A percentile compares a stretch with the other conserved stretches of the same genome.
These are phyloP conservation scores for Lordiphosa fenestrarum DNA, from an alignment of 2,888 invertebrate species.

Conservation along the genomic window DNA sequence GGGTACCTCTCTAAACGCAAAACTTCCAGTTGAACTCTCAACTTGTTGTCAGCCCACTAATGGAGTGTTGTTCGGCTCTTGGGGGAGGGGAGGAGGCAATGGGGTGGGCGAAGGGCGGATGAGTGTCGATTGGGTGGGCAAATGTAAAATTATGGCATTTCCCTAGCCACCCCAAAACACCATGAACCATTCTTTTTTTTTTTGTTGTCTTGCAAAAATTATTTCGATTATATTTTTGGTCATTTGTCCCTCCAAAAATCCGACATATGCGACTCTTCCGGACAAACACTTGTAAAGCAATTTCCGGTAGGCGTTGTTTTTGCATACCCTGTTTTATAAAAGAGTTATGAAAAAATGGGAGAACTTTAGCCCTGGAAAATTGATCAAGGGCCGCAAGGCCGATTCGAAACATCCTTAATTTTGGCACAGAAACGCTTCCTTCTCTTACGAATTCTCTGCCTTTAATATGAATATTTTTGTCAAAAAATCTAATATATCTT, in stretches of 20 bases:
- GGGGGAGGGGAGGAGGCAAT: slow-evolving; percentile 5
- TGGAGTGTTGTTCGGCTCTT: slow-evolving; percentile 17
- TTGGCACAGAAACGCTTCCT: too few relatives aligned
- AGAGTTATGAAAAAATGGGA: too few relatives aligned
- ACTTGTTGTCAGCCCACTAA: slow-evolving; percentile 35
- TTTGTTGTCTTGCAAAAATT: slow-evolving; percentile 44
- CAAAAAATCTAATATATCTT: too few relatives aligned
- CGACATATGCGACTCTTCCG: slow-evolving; percentile 11
- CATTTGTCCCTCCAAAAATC: slow-evolving; percentile 10
- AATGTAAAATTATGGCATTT: slow-evolving; percentile 53
- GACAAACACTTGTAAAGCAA: slow-evolving; percentile 35
- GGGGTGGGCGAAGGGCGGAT: background rate
- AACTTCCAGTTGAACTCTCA: slow-evolving; percentile 17
- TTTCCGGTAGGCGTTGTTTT: slow-evolving; percentile 25
- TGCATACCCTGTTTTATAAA: too few relatives aligned
- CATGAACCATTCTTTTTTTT: slow-evolving; percentile 20
- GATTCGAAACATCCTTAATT: too few relatives aligned
- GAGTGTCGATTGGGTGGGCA: slow-evolving; percentile 2
- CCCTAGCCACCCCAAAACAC: slow-evolving; percentile 36
- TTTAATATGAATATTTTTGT: too few relatives aligned
- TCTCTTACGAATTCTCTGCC: too few relatives aligned
- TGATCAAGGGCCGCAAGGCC: too few relatives aligned
- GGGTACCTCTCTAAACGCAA: slow-evolving; percentile 8
- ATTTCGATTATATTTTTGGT: slow-evolving; percentile 43
- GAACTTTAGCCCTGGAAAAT: too few relatives aligned